Evolutionary conservation across 37 sponge, comb jelly and placozoan genomes (phyloP), one percentile per base, ranked within the genome.

Genomic region (Ephydatia muelleri): DNA sequence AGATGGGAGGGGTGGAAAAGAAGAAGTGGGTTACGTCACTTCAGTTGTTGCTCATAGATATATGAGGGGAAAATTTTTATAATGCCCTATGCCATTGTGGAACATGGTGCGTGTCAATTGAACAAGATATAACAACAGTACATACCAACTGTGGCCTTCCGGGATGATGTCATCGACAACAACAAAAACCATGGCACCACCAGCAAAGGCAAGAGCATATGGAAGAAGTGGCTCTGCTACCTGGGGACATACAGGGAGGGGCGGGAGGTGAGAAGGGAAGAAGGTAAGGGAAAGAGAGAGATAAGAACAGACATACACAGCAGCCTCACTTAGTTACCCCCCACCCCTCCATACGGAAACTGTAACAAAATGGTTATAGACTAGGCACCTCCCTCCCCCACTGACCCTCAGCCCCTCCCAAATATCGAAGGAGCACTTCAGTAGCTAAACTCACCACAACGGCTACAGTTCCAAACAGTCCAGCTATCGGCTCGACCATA

Each of bases 101-200:
- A 8, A 36, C 36, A n/a, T 75, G 32, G 25, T 75, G 13, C 73
- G 28, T 14, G 22, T 14, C 73, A 26, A n/a, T 14, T 27, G 16
- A n/a, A n/a, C n/a, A n/a, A n/a, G n/a, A n/a, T n/a, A n/a, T n/a
- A 36, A 5, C 6, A 5, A 6, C 37, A 68, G 4, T 23, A 86
- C 84, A 49, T 43, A 96, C 97, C 92, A 72, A 5, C 89, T 71
- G 49, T 87, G 23, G 16, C 92, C 85, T 65, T 98, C 98, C 23
- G 98, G 98, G 0, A 98, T 85, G 33, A 98, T 93, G 70, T 98
- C 98, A 80, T 98, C 93, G 1, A 88, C 78, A 16, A 98, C 98
- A 33, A 98, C 98, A 75, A 85, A 96, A 12, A 98, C 92, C 98
- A 98, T 98, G 22, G 98, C 98, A 39, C 98, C 98, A 65, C 96